Evolutionary conservation across 2,888 invertebrate species (phyloP).

Genomic region (Reticulitermes lucifugus): DNA sequence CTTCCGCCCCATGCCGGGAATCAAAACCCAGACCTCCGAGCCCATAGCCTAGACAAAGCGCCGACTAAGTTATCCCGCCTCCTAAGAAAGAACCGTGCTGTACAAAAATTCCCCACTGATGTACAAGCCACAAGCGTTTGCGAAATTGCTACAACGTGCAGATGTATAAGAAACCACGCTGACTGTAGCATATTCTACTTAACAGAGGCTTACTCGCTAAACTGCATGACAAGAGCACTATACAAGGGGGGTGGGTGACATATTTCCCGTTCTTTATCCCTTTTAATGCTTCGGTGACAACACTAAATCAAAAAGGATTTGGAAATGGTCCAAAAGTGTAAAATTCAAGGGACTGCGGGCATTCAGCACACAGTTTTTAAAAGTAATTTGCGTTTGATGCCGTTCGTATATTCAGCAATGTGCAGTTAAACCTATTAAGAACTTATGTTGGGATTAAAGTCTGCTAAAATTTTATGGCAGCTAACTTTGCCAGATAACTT

Average conservation of each 20-base stretch:
- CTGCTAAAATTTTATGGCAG: background rate
- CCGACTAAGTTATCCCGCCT: too few species aligned
- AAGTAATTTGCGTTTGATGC: slow-evolving; percentile 19
- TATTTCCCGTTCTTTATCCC: background rate
- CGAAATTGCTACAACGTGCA: background rate
- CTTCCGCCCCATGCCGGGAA: too few species aligned
- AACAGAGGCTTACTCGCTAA: background rate
- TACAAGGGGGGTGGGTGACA: background rate
- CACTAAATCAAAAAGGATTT: slow-evolving; percentile 13
- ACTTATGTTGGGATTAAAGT: slow-evolving; percentile 1
- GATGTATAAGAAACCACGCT: background rate
- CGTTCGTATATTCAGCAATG: background rate
- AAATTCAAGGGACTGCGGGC: slow-evolving; percentile 1
- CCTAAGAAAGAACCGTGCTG: too few species aligned
- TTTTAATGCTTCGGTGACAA: slow-evolving; percentile 1
- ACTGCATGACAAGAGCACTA: background rate
- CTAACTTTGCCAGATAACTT: slow-evolving; percentile 13
- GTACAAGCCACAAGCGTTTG: too few species aligned
- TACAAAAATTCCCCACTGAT: too few species aligned
- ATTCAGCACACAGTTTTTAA: slow-evolving; percentile 14
- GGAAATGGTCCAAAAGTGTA: slow-evolving; percentile 8
- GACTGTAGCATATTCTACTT: background rate
- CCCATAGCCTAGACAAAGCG: too few species aligned
- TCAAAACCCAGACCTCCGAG: too few species aligned
- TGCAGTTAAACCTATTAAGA: slow-evolving; percentile 25